A percentile compares a stretch with the other conserved stretches of the same genome.
phyloP scores from a whole-genome alignment of 2,113 vertebrate species.

The Dryoscopus gambensis region DNA sequence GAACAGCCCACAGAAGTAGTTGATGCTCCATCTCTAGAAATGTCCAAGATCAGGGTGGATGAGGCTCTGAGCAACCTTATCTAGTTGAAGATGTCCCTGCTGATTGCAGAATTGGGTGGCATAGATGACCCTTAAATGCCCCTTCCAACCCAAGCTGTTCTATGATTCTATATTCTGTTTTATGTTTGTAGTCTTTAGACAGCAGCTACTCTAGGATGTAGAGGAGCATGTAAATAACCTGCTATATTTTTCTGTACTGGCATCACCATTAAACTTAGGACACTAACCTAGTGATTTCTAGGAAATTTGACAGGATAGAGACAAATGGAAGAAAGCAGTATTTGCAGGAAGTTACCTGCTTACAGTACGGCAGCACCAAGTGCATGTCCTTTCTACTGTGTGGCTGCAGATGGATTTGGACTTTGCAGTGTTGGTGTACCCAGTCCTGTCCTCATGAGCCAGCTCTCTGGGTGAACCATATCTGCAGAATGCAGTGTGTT shows the following conservation, averaged over 20 bases:
- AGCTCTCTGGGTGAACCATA: neutral
- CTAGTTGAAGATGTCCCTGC: neutral
- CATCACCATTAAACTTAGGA: neutral
- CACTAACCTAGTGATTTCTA: neutral
- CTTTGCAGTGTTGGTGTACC: neutral
- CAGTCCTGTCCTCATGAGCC: neutral
- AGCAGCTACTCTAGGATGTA: neutral
- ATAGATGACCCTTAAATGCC: neutral
- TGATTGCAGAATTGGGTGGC: neutral
- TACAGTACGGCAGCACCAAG: neutral
- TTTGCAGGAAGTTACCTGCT: neutral
- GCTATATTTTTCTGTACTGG: neutral
- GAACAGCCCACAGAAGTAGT: neutral
- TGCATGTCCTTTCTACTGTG: neutral
- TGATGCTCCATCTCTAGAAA: neutral
- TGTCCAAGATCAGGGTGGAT: neutral
- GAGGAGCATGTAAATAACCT: neutral
- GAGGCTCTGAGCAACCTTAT: neutral
- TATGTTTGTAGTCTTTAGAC: neutral
- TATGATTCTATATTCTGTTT: neutral
- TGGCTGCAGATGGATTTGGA: neutral
- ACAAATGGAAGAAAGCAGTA: neutral
- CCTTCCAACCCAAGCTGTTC: neutral
- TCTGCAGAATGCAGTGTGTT: neutral
- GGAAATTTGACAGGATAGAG: neutral